phyloP scores from a whole-genome alignment of 2,797 vertebrate species.

The Darevskia mixta region DNA sequence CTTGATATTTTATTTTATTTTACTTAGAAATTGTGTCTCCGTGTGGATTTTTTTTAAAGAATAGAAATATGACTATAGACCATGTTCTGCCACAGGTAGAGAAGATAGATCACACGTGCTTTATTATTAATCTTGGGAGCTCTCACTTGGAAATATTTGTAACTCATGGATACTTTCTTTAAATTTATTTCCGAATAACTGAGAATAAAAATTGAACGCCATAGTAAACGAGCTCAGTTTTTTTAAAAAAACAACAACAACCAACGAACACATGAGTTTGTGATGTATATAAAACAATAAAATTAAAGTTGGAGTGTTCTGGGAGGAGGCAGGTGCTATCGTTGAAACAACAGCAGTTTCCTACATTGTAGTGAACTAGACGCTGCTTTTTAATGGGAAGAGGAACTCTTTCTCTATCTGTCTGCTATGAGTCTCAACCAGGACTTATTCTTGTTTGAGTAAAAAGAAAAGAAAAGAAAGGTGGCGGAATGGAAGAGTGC shows the following conservation, averaged over 20 bases:
- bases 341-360: not conserved
- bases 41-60: not conserved
- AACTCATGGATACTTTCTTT: not conserved
- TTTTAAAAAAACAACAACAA: not conserved
- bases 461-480: not conserved
- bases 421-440: not conserved
- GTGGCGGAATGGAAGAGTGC: not conserved
- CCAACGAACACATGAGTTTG: not conserved
- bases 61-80: not conserved
- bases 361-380: not conserved
- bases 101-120: slow-evolving; percentile 2
- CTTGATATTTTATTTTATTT: slow-evolving; percentile 5
- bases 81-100: not conserved
- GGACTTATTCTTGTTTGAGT: not conserved
- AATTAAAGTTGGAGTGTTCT: not conserved
- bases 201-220: slow-evolving; percentile 12
- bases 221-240: not conserved
- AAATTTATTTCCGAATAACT: slow-evolving; percentile 9
- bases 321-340: not conserved
- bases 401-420: not conserved
- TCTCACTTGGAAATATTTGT: slow-evolving; percentile 19
- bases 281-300: not conserved
- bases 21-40: not conserved
- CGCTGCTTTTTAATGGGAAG: not conserved
- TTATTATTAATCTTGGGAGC: not conserved